Evolutionary conservation across 2,888 invertebrate species (phyloP).

Genomic region (Meteorus cinctellus): DNA sequence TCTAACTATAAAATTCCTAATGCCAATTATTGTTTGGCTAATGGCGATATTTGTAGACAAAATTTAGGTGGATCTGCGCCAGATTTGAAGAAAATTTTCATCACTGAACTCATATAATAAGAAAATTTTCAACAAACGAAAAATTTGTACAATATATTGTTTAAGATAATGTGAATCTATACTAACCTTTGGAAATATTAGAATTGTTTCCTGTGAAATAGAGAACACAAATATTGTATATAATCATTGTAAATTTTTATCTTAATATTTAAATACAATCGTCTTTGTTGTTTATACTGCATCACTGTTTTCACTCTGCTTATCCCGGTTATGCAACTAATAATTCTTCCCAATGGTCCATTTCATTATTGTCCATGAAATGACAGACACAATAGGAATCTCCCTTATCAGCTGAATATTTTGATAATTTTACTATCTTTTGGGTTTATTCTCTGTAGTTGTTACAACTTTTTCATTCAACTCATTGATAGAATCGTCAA

Average conservation of each 20-base stretch:
- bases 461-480: too few species aligned
- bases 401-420: too few species aligned
- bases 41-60: conserved; percentile 70
- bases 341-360: too few species aligned
- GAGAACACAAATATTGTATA: conserved; percentile 57
- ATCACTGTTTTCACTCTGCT: too few species aligned
- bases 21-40: conserved; percentile 67
- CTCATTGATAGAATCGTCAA: not conserved
- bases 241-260: conserved; percentile 69
- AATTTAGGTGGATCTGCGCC: conserved; percentile 75
- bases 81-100: conserved; percentile 76
- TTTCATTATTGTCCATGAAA: too few species aligned
- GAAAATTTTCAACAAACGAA: conserved; percentile 9
- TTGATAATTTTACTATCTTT: too few species aligned
- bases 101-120: conserved; percentile 73
- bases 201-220: conserved; percentile 21
- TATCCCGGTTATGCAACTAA: too few species aligned
- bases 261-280: conserved; percentile 61
- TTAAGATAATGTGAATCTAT: not conserved
- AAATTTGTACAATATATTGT: conserved; percentile 4
- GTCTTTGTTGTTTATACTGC: not conserved
- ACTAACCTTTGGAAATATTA: conserved; percentile 4
- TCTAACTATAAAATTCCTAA: conserved; percentile 70
- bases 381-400: too few species aligned
- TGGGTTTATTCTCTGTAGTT: too few species aligned